Base-by-base conservation (phyloP, 2,113 vertebrate species). In the Onychostruthus taczanowskii region DNA sequence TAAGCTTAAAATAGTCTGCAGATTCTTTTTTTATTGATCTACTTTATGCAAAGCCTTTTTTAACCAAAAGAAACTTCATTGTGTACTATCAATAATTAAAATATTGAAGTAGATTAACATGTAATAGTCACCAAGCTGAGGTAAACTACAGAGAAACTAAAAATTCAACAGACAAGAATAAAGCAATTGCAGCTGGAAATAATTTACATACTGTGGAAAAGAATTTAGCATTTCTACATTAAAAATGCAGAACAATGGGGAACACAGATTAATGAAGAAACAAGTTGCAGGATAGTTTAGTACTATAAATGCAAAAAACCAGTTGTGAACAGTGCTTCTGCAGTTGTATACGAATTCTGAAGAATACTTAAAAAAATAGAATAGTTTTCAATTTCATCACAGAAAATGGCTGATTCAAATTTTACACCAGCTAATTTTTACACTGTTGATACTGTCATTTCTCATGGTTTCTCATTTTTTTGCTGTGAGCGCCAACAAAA, bases 1-100 rank as follows among this genome's bases (percentile, higher is more conserved):
- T 98, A 99, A 98, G 98, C 98, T 97, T 98, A 98, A 98, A 98
- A 98, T 96, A 95, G 96, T 98, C 98, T 98, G 92, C 89, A 97
- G 95, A 97, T 97, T 97, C 91, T 68, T 94, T 39, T 95, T 97
- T 97, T 97, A 97, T 97, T 91, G 97, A 97, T 97, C 70, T 89
- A n/a, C 39, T 94, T 83, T 92, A 92, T 92, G 52, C 82, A 94
- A 89, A 94, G 63, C 41, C 41, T 41, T 41, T 41, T 41, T 97
- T 90, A 93, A 95, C 44, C n/a, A 94, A 97, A 93, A 80, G 88
- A 97, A 76, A 68, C 41, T 94, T 64, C 66, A 78, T n/a, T 53
- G 37, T 68, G 67, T 74, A 87, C 61, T 39, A 86, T 89, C 80
- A 95, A 98, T 97, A 82, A 93, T 96, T 97, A 91, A 94, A 96